Percentiles rank a stretch among this genome's conserved stretches.
phyloP scores from a whole-genome alignment of 2,113 vertebrate genomes.

The Phasianus colchicus region DNA sequence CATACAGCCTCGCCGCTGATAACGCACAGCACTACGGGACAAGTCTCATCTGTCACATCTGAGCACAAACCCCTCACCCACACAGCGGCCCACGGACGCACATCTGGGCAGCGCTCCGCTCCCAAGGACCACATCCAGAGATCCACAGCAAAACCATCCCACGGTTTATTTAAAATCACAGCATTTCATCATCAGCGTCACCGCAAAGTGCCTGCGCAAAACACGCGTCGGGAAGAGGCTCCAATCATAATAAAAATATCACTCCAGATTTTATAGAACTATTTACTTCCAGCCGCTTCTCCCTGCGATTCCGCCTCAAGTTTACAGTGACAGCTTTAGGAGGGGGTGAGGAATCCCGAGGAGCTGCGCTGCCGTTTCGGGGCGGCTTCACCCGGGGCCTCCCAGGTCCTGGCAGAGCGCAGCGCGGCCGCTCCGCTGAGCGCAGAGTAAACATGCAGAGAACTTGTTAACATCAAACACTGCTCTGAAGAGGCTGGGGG shows the following conservation, averaged over 20 bases:
- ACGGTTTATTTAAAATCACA: neutral
- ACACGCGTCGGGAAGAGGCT: neutral
- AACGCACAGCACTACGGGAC: neutral
- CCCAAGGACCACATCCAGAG: neutral
- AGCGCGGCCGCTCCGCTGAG: slow-evolving; percentile 27
- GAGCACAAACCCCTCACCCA: no score
- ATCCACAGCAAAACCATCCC: neutral
- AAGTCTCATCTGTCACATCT: slow-evolving; percentile 32
- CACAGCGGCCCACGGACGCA: neutral
- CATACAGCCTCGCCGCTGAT: neutral
- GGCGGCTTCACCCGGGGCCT: neutral
- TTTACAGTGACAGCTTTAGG: neutral
- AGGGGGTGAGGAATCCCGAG: rapidly evolving
- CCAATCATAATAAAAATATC: neutral
- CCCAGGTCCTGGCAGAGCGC: neutral
- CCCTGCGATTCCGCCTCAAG: neutral
- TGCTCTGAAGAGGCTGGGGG: slow-evolving; percentile 59
- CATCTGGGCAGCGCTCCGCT: neutral
- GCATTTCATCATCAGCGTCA: neutral
- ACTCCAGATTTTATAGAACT: neutral
- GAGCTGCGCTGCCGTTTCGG: neutral
- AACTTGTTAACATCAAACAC: slow-evolving; percentile 78
- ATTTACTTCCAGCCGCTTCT: neutral
- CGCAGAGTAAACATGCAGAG: slow-evolving; percentile 72
- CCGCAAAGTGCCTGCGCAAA: neutral